Conservation (phyloP, 2,888 invertebrate species). For the Sarcophaga subvicina region DNA sequence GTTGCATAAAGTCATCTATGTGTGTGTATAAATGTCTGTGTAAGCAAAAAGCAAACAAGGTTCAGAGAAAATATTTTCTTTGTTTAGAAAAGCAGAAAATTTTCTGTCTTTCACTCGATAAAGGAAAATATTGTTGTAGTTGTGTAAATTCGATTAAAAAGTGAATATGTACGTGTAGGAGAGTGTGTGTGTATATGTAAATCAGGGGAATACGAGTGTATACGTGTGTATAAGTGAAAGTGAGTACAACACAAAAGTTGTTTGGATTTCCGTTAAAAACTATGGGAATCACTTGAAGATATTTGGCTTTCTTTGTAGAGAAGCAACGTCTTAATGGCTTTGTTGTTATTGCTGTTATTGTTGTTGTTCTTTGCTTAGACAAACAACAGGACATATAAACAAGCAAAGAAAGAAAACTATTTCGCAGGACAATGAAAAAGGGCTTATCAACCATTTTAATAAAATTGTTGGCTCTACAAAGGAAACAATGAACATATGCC, state of each 20-base stretch:
- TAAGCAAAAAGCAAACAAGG: too few relatives aligned
- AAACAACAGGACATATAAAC: background rate
- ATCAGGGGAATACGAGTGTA: background rate
- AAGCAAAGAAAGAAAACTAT: too few relatives aligned
- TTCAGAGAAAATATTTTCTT: too few relatives aligned
- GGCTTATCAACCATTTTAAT: too few relatives aligned
- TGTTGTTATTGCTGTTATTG: background rate
- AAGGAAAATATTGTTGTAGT: background rate
- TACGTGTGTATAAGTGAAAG: background rate
- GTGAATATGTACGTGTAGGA: too few relatives aligned
- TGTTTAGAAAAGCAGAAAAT: background rate
- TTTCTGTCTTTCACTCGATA: background rate
- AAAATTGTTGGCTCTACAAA: too few relatives aligned
- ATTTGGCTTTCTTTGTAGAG: conserved; percentile 12
- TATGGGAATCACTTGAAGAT: conserved; percentile 22
- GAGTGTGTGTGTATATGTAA: background rate
- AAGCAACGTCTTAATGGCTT: conserved; percentile 3
- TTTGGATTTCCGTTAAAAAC: conserved; percentile 17
- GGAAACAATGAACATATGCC: too few relatives aligned
- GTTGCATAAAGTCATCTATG: too few relatives aligned
- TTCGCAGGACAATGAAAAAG: too few relatives aligned
- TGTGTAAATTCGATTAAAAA: too few relatives aligned
- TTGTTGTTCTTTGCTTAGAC: background rate
- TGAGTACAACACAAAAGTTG: conserved; percentile 24
- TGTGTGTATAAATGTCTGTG: too few relatives aligned